Conservation (phyloP, 2,888 invertebrate species). For the Agrochola litura region DNA sequence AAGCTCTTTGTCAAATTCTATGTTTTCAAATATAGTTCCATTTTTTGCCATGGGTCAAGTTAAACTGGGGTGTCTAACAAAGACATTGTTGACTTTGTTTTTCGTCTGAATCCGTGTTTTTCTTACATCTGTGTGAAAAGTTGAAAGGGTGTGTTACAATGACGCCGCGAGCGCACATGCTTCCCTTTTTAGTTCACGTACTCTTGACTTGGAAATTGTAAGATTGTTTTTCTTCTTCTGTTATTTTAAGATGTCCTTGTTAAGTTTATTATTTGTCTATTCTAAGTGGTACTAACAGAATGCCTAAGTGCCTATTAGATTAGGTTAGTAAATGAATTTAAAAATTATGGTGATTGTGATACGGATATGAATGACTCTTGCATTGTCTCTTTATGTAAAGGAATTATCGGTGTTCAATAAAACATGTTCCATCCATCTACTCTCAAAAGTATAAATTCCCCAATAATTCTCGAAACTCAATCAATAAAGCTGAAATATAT, state of each 20-base stretch:
- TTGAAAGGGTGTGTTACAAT: constrained; percentile 63
- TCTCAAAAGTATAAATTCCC: background rate
- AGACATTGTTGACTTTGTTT: constrained; percentile 71
- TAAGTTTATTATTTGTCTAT: constrained; percentile 11
- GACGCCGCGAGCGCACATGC: constrained; percentile 35
- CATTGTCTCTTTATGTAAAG: background rate
- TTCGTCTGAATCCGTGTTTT: constrained; percentile 63
- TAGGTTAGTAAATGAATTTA: background rate
- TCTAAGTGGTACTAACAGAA: background rate
- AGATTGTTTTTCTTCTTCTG: constrained; percentile 25
- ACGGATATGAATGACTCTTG: background rate
- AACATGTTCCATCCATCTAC: background rate
- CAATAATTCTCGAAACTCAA: background rate
- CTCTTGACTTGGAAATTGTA: constrained; percentile 38
- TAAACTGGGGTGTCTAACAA: constrained; percentile 57
- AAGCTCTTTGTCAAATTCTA: background rate
- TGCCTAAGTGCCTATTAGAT: background rate
- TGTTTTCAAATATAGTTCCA: constrained; percentile 20
- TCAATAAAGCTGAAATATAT: background rate
- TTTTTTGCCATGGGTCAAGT: constrained; percentile 34
- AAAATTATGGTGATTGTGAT: background rate
- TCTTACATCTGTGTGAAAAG: constrained; percentile 63
- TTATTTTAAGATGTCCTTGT: constrained; percentile 30
- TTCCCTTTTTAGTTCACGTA: constrained; percentile 48
- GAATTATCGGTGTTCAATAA: background rate